phyloP scores from a whole-genome alignment of 2,888 invertebrate species.

The Sphaerophoria rueppellii region DNA sequence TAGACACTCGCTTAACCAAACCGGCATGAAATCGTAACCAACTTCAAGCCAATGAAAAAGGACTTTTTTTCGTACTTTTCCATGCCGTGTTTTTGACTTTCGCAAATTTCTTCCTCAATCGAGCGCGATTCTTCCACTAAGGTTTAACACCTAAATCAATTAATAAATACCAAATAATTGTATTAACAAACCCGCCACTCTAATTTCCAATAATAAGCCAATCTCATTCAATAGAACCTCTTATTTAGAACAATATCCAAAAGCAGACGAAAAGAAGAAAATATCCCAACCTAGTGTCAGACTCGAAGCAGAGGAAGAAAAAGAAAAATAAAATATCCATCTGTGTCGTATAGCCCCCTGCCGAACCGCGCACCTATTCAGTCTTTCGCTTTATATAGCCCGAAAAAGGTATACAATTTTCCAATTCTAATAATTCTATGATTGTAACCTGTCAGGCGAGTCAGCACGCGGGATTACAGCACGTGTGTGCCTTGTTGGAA shows the following conservation, averaged over 20 bases:
- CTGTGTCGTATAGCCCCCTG: constrained; percentile 43
- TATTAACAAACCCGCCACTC: not conserved
- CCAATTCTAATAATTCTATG: constrained; percentile 69
- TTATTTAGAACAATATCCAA: constrained; percentile 23
- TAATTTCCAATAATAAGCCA: not conserved
- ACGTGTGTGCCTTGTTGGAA: constrained; percentile 58
- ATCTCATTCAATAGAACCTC: not conserved
- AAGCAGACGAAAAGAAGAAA: constrained; percentile 13
- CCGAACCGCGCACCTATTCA: constrained; percentile 47
- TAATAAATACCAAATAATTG: constrained; percentile 14
- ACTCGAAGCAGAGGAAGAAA: not conserved
- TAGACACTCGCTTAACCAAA: not conserved
- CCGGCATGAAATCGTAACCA: not conserved
- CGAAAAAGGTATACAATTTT: constrained; percentile 72
- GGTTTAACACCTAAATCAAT: constrained; percentile 10
- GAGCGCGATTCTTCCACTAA: constrained; percentile 22
- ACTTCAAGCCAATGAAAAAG: not conserved
- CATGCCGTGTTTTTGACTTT: constrained; percentile 39
- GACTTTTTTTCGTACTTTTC: constrained; percentile 2
- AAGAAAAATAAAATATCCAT: constrained; percentile 19
- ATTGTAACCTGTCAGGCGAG: constrained; percentile 70
- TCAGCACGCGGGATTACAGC: constrained; percentile 69
- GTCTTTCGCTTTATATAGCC: constrained; percentile 65
- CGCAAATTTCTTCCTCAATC: constrained; percentile 33
- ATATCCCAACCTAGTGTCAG: constrained; percentile 35